A percentile compares a stretch with the other conserved stretches of the same genome.
Conservation (phyloP, 2,888 invertebrate genomes). For the Petrolisthes manimaculis region DNA sequence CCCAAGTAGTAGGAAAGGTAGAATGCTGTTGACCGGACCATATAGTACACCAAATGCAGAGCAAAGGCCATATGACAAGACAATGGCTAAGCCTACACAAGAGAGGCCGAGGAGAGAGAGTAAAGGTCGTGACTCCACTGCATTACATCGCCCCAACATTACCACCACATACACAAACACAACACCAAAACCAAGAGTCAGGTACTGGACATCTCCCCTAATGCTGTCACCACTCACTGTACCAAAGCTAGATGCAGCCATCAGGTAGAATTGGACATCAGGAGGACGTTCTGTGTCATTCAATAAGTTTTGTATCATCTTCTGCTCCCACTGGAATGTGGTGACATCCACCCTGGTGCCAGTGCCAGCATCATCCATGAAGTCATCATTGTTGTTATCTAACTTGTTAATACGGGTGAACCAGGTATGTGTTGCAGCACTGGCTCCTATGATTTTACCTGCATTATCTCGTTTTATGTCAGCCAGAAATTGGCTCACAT, state of each 20-base stretch:
- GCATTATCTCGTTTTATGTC: conserved; percentile 21
- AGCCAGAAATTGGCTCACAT: conserved; percentile 70
- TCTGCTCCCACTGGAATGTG: conserved; percentile 51
- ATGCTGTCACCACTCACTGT: conserved; percentile 80
- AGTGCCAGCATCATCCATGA: conserved; percentile 73
- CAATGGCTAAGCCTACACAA: conserved; percentile 81
- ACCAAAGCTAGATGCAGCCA: conserved; percentile 75
- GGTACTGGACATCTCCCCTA: conserved; percentile 80
- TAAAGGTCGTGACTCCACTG: conserved; percentile 79
- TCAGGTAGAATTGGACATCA: conserved; percentile 29
- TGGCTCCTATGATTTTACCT: conserved; percentile 47
- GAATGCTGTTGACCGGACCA: conserved; percentile 84
- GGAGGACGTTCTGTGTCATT: conserved; percentile 26
- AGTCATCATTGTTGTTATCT: conserved; percentile 29
- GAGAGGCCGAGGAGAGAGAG: conserved; percentile 79
- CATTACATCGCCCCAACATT: conserved; percentile 81
- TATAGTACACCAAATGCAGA: conserved; percentile 80
- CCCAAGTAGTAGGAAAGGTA: conserved; percentile 86
- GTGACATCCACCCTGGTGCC: conserved; percentile 44
- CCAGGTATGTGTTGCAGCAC: conserved; percentile 52
- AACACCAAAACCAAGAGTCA: conserved; percentile 78
- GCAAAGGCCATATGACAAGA: conserved; percentile 80
- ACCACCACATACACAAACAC: conserved; percentile 83
- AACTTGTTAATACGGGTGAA: conserved; percentile 47
- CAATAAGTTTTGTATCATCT: conserved; percentile 31